Conservation (phyloP, 2,113 vertebrate genomes). For the Capra hircus region DNA sequence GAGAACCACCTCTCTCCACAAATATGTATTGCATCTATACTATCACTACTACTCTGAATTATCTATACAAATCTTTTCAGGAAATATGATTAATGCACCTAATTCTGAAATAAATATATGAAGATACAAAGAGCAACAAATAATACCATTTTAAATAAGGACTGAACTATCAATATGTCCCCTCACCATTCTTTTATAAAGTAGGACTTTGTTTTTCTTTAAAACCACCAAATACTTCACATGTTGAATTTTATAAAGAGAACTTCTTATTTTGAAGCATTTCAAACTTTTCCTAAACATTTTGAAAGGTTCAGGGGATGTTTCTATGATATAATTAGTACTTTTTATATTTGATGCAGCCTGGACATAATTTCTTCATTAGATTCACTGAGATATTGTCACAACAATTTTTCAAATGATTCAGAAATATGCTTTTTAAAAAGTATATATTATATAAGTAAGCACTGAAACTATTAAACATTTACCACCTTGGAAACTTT, state of each 20-base stretch:
- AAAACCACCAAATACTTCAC: neutral
- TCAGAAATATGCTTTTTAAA: neutral
- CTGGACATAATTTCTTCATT: neutral
- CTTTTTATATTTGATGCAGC: neutral
- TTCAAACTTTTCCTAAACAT: neutral
- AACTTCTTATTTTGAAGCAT: neutral
- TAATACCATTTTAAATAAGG: neutral
- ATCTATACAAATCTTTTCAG: neutral
- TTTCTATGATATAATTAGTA: neutral
- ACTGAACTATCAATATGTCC: neutral
- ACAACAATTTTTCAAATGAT: neutral
- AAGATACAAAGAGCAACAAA: neutral
- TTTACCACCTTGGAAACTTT: neutral
- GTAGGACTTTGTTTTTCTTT: neutral
- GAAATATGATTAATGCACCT: neutral
- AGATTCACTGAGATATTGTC: neutral
- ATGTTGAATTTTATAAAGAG: neutral
- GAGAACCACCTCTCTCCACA: neutral
- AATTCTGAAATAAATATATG: neutral
- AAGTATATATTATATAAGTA: neutral
- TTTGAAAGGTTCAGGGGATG: neutral
- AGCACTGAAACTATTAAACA: neutral
- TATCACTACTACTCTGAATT: neutral
- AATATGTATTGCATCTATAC: neutral
- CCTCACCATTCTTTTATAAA: neutral